Evolutionary conservation across 2,113 vertebrate genomes (phyloP), one percentile per base, ranked within the genome.

Genomic region (Zeus faber): DNA sequence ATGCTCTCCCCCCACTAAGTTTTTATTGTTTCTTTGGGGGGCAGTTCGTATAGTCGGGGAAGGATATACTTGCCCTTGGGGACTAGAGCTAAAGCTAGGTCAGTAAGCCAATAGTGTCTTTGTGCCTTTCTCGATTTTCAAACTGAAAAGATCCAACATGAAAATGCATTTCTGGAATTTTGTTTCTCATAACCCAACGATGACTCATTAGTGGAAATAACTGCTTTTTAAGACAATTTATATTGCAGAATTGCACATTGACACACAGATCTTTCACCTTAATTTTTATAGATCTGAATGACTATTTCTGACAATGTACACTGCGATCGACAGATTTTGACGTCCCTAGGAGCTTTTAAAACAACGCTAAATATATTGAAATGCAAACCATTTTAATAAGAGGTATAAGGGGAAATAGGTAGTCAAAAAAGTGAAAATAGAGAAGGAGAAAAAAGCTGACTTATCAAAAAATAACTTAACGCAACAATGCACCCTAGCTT

Each of bases 21-120:
- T 76, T 72, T 70, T 60, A 74, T 66, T 59, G 45, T 74, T 68
- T 74, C 40, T 47, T 60, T 65, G 58, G 60, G 49, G 54, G 47
- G n/a, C n/a, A n/a, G 61, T 29, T n/a, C 50, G 43, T 33, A 48
- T 31, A 21, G 18, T 26, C 18, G 40, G 39, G 53, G 25, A 74
- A 25, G 47, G 31, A 43, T 46, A 44, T 48, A 14, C 45, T 47
- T 44, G 50, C 64, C 55, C 11, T 33, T 49, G 17, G 44, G 27
- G 46, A 67, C 58, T 60, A 50, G 56, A 40, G 62, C n/a, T 67
- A 70, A 63, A 46, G 20, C 31, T 44, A 47, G 40, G 49, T 61
- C 58, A 43, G n/a, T 65, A 72, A 67, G 33, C 59, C 53, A 37
- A 11, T 35, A 13, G 9, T 5, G 27, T 4, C 4, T 29, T n/a